Evolutionary conservation across 2,113 vertebrate species (phyloP), one percentile per base, ranked within the genome.

Genomic region (Monarcha castaneiventris): DNA sequence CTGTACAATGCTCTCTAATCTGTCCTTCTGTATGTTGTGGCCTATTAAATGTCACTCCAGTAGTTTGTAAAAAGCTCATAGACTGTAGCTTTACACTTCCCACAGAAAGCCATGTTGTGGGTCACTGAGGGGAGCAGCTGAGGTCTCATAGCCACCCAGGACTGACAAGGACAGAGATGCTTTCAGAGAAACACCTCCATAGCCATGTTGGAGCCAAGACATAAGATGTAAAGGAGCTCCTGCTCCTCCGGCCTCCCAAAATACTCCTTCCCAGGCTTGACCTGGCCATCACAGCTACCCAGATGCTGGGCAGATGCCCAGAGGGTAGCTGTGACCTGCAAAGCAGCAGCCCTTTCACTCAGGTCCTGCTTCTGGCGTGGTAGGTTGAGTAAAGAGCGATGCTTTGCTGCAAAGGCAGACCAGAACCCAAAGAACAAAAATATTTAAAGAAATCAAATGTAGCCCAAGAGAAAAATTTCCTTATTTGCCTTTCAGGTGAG

Each of bases 351-450:
- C 16, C 19, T 46, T 68, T 21, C 41, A 20, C 18, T 33, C 6
- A 0, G 5, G 33, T 85, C 21, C 54, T 37, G 18, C 25, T n/a
- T 61, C 58, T 5, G 1, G 7, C 0, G 0, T 3, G 1, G 30
- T 29, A 71, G n/a, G 15, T 27, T 74, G 68, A 87, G 29, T 46
- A 72, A 71, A 1, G 2, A 94, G 58, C 64, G 16, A 9, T 6
- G 19, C 25, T 79, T 82, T 58, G 6, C 41, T 68, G 30, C 66
- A 64, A 52, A 87, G 51, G 48, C 44, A 76, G 22, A 48, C 9
- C 72, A 74, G 55, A 86, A 71, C 6, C 7, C 8, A 84, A 69
- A 76, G 55, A 76, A 62, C 3, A 84, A 87, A 84, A 86, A 27
- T 66, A 39, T 39, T 59, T 74, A 20, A 79, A 92, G 39, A 76